A percentile compares a stretch with the other conserved stretches of the same genome.
These are phyloP conservation scores for Calliphora vicina DNA, from an alignment of 1,140 invertebrate species.

Conservation along the genomic window DNA sequence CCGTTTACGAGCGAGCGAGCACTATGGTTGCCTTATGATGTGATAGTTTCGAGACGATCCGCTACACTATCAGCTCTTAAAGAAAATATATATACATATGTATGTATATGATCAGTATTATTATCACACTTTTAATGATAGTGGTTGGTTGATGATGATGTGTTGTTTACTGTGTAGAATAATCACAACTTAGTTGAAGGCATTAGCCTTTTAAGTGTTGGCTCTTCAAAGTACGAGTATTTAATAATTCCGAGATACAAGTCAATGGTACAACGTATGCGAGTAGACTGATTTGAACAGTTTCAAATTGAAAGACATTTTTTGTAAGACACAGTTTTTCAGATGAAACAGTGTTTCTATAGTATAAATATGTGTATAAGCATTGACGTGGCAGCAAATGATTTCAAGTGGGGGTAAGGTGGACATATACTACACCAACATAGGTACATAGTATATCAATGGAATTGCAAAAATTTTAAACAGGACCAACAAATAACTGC, in stretches of 20 bases:
- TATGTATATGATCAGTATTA: not conserved
- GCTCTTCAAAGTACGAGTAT: not conserved
- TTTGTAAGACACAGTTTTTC: not conserved
- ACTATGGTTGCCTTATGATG: too few relatives aligned
- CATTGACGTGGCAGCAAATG: not conserved
- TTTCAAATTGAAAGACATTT: not conserved
- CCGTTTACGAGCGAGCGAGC: not conserved
- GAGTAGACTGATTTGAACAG: conserved; percentile 22
- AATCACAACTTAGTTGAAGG: not conserved
- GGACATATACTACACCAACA: too few relatives aligned
- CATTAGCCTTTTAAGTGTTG: conserved; percentile 19
- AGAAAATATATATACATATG: too few relatives aligned
- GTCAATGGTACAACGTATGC: conserved; percentile 9
- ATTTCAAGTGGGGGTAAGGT: not conserved
- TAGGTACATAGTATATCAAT: too few relatives aligned
- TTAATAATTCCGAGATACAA: not conserved
- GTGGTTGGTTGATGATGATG: not conserved
- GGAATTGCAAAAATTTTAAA: too few relatives aligned
- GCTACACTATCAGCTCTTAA: not conserved
- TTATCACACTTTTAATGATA: not conserved
- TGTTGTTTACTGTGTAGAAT: not conserved
- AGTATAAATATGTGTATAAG: not conserved
- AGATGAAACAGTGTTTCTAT: not conserved
- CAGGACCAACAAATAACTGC: too few relatives aligned
- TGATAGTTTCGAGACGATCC: not conserved